Evolutionary conservation across 2,113 vertebrate genomes (phyloP).

Genomic region (Prolemur simus): DNA sequence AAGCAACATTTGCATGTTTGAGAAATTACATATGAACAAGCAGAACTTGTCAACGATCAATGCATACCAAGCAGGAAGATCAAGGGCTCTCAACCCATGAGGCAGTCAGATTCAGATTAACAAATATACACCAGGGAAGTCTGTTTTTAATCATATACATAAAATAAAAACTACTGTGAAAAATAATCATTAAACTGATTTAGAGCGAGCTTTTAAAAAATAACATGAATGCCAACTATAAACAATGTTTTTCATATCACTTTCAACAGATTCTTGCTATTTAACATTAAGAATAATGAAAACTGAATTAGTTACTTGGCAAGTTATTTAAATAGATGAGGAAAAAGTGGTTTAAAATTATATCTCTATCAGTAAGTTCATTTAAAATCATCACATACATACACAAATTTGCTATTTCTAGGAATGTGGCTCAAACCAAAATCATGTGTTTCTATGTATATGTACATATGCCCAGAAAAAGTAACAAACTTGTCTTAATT

Average conservation of each 20-base stretch:
- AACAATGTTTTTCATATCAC: constrained; percentile 46
- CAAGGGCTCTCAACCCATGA: constrained; percentile 63
- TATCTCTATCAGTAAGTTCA: constrained; percentile 2
- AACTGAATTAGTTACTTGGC: background rate
- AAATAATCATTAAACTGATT: constrained; percentile 57
- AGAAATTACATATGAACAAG: constrained; percentile 60
- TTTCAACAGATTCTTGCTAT: constrained; percentile 4
- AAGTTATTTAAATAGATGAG: constrained; percentile 25
- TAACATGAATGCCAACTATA: background rate
- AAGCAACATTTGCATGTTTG: constrained; percentile 66
- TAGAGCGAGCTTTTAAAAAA: constrained; percentile 46
- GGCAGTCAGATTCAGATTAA: constrained; percentile 58
- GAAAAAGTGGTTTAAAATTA: constrained; percentile 27
- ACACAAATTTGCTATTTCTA: background rate
- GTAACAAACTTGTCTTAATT: background rate
- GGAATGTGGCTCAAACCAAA: background rate
- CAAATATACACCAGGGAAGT: constrained; percentile 53
- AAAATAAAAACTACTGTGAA: constrained; percentile 54
- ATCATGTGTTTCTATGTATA: background rate
- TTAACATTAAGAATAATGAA: constrained; percentile 2
- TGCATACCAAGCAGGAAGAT: constrained; percentile 70
- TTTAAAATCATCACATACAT: constrained; percentile 36
- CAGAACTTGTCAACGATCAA: constrained; percentile 56
- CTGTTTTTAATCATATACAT: constrained; percentile 56
- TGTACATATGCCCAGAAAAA: background rate